Percentiles rank a stretch among this genome's conserved stretches.
These are phyloP conservation scores for Semnornis frantzii DNA, from an alignment of 2,113 vertebrate genomes.

Conservation along the genomic window DNA sequence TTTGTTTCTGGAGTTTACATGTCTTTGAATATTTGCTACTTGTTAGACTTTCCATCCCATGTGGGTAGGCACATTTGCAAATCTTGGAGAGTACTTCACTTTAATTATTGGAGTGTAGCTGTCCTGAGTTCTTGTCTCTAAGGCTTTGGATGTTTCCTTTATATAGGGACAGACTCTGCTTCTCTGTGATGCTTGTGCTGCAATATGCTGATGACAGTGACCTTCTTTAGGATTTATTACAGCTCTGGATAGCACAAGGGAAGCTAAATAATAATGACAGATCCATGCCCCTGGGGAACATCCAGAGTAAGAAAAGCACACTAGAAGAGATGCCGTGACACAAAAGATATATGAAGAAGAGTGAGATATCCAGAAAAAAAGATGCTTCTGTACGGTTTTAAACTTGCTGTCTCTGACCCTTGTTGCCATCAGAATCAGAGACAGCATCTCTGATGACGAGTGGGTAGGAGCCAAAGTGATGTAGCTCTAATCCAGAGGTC, in stretches of 20 bases:
- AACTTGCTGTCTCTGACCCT: neutral
- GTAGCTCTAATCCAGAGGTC: neutral
- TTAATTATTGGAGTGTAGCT: neutral
- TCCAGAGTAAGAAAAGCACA: neutral
- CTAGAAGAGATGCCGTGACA: neutral
- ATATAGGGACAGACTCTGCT: neutral
- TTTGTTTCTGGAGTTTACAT: neutral
- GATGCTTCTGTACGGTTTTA: neutral
- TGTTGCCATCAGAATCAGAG: neutral
- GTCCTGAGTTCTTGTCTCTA: neutral
- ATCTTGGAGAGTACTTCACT: neutral
- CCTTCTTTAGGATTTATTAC: constrained; percentile 13
- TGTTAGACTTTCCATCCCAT: neutral
- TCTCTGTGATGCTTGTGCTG: neutral
- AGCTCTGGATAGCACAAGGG: neutral
- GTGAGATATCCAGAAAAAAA: neutral
- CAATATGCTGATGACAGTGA: neutral
- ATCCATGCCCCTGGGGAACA: neutral
- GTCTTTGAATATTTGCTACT: neutral
- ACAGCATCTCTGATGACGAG: neutral
- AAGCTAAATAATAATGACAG: constrained; percentile 25
- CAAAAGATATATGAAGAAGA: neutral
- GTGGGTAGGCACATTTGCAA: neutral
- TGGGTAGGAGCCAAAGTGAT: neutral
- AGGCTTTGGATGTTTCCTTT: neutral